A percentile compares a stretch with the other conserved stretches of the same genome.
These are phyloP conservation scores for Cydia strobilella DNA, from an alignment of 1,140 invertebrate genomes.

Conservation along the genomic window DNA sequence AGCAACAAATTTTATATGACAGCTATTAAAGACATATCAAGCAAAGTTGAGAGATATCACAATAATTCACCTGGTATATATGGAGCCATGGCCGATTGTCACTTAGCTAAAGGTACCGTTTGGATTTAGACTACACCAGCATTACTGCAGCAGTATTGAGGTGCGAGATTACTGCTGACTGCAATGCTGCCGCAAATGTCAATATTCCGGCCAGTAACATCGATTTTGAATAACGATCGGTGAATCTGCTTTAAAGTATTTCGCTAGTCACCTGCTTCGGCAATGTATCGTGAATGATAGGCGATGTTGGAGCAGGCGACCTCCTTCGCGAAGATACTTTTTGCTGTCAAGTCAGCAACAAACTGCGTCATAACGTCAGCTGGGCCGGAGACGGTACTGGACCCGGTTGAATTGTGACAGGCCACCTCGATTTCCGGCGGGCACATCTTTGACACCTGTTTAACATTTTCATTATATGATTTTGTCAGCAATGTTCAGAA, in stretches of 20 bases:
- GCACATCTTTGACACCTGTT: constrained; percentile 17
- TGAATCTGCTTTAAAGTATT: background rate
- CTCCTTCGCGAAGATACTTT: constrained; percentile 86
- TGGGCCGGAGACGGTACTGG: constrained; percentile 87
- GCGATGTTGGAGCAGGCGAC: constrained; percentile 86
- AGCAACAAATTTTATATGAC: too few species aligned
- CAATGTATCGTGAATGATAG: constrained; percentile 87
- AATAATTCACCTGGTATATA: too few species aligned
- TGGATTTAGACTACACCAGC: too few species aligned
- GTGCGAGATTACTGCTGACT: too few species aligned
- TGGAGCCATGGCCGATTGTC: too few species aligned
- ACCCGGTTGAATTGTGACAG: constrained; percentile 87
- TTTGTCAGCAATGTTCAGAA: background rate
- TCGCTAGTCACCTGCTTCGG: constrained; percentile 59
- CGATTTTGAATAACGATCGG: too few species aligned
- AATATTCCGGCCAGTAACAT: too few species aligned
- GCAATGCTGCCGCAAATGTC: too few species aligned
- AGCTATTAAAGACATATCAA: too few species aligned
- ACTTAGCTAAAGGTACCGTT: too few species aligned
- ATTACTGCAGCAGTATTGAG: too few species aligned
- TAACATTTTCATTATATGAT: background rate
- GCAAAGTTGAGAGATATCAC: too few species aligned
- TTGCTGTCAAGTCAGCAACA: constrained; percentile 77
- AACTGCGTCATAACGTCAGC: constrained; percentile 81
- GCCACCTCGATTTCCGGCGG: constrained; percentile 84